These are phyloP conservation scores for Eilema depressum DNA, from an alignment of 2,888 invertebrate genomes.

Conservation along the genomic window DNA sequence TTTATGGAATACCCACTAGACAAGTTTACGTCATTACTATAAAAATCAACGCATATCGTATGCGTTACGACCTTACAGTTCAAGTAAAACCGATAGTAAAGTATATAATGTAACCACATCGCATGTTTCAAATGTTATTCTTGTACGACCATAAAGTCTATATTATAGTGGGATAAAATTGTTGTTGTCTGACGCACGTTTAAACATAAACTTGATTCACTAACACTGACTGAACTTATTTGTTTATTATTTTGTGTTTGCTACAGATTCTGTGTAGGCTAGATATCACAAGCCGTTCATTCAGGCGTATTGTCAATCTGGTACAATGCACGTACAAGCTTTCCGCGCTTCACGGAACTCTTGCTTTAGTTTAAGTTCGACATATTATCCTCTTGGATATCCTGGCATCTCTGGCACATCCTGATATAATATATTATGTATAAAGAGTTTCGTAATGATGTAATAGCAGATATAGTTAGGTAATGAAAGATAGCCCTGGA, in stretches of 20 bases:
- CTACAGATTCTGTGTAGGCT: neutral
- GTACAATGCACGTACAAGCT: too few relatives aligned
- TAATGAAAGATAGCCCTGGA: neutral
- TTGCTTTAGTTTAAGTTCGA: too few relatives aligned
- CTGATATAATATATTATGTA: too few relatives aligned
- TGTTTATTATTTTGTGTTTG: neutral
- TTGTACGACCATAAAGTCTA: neutral
- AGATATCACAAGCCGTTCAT: neutral
- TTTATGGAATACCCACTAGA: neutral
- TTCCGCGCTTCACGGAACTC: too few relatives aligned
- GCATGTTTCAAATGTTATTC: constrained; percentile 1
- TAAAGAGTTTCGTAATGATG: too few relatives aligned
- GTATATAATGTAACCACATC: neutral
- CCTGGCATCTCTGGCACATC: too few relatives aligned
- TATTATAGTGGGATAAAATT: constrained; percentile 4
- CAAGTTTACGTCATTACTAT: neutral
- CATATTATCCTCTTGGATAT: too few relatives aligned
- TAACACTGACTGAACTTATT: neutral
- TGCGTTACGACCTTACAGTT: neutral
- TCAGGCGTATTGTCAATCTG: neutral
- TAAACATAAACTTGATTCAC: constrained; percentile 2
- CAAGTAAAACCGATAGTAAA: neutral
- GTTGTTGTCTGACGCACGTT: neutral
- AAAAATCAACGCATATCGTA: neutral
- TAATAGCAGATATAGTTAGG: constrained; percentile 1